These are phyloP conservation scores for Diogma glabrata DNA, from an alignment of 2,888 invertebrate species.

Conservation along the genomic window DNA sequence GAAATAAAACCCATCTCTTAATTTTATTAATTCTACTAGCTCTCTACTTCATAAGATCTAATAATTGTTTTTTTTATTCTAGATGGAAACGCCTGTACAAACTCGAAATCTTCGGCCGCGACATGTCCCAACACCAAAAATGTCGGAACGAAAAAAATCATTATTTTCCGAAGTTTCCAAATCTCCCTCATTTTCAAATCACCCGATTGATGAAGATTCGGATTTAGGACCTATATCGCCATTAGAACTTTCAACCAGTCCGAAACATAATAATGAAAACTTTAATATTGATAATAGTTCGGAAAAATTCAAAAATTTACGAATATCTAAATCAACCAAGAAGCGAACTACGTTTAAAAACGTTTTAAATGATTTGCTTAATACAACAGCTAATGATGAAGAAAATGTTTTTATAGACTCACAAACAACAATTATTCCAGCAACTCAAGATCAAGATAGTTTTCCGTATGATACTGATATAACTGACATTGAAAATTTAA, in stretches of 20 bases:
- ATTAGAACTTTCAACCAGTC: slow-evolving; percentile 40
- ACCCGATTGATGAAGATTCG: slow-evolving; percentile 22
- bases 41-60: too few species aligned
- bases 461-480: too few species aligned
- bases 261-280: too few species aligned
- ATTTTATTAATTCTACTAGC: too few species aligned
- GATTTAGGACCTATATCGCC: slow-evolving; percentile 48
- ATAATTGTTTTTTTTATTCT: too few species aligned
- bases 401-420: too few species aligned
- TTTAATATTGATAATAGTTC: too few species aligned
- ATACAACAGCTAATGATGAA: not conserved
- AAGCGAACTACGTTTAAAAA: too few species aligned
- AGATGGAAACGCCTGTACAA: slow-evolving; percentile 32
- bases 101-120: slow-evolving; percentile 21
- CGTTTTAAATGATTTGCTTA: not conserved
- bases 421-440: too few species aligned
- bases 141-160: slow-evolving; percentile 50
- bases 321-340: too few species aligned
- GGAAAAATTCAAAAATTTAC: not conserved
- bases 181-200: not conserved
- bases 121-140: slow-evolving; percentile 40
- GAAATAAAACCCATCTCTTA: too few species aligned
- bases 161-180: slow-evolving; percentile 39
- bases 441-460: too few species aligned
- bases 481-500: not conserved